Evolutionary conservation across 2,888 invertebrate species (phyloP).

Genomic region (Gymnosoma rotundatum): DNA sequence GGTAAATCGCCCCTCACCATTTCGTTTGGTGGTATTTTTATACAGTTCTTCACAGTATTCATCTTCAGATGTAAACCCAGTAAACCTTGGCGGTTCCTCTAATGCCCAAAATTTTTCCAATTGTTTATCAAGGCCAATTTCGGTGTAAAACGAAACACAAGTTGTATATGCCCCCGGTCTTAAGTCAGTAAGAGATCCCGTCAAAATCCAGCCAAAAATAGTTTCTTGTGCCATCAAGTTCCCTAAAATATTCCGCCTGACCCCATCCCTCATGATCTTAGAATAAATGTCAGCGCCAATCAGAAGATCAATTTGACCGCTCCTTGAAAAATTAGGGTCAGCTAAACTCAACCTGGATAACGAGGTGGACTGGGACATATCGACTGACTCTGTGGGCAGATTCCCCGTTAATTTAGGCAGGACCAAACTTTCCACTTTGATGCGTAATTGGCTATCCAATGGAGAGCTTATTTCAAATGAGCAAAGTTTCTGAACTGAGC

Average conservation of each 20-base stretch:
- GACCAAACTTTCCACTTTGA: background rate
- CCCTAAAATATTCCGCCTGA: background rate
- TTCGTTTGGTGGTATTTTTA: background rate
- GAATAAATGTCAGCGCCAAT: background rate
- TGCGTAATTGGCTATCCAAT: background rate
- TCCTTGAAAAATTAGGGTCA: too few relatives aligned
- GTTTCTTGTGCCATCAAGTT: conserved; percentile 13
- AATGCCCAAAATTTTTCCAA: conserved; percentile 30
- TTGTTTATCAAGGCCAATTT: background rate
- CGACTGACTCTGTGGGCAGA: background rate
- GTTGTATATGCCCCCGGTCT: background rate
- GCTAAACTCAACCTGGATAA: too few relatives aligned
- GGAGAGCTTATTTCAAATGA: background rate
- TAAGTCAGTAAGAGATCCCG: background rate
- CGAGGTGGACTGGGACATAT: background rate
- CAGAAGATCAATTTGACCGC: too few relatives aligned
- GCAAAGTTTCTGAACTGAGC: conserved; percentile 7
- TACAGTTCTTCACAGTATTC: conserved; percentile 4
- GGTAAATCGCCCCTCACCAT: background rate
- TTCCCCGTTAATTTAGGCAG: background rate
- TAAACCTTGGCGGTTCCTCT: conserved; percentile 11
- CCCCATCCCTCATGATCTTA: too few relatives aligned
- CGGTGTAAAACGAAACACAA: conserved; percentile 5
- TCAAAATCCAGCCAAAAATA: background rate
- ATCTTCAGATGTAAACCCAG: background rate